Percentiles rank a stretch among this genome's conserved stretches.
Evolutionary conservation across 2,797 vertebrate genomes (phyloP).

Genomic region (Pseudomugil tenellus): DNA sequence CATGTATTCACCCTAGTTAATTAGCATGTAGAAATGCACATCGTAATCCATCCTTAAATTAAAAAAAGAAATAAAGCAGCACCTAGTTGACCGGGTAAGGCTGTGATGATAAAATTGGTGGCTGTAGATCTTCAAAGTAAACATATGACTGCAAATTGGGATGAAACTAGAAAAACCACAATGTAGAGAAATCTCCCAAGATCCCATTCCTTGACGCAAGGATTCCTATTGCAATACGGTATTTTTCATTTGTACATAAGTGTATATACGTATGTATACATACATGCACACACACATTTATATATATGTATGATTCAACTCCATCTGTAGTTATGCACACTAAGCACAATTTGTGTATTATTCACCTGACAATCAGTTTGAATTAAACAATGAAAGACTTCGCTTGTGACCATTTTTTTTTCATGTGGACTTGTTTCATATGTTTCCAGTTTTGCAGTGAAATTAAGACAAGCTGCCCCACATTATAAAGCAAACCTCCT

Average conservation of each 20-base stretch:
- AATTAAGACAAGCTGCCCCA: slow-evolving; percentile 37
- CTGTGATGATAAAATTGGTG: slow-evolving; percentile 23
- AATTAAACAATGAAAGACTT: slow-evolving; percentile 74
- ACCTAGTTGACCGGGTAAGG: slow-evolving; percentile 21
- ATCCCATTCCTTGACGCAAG: slow-evolving; percentile 46
- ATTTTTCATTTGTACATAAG: slow-evolving; percentile 80
- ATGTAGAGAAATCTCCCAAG: slow-evolving; percentile 46
- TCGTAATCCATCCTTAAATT: slow-evolving; percentile 20
- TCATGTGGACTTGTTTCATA: slow-evolving; percentile 15
- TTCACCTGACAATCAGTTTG: slow-evolving; percentile 82
- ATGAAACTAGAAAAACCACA: slow-evolving; percentile 40
- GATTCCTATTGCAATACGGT: slow-evolving; percentile 62
- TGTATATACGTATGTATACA: slow-evolving; percentile 19
- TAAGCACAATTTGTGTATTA: slow-evolving; percentile 64
- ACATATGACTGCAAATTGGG: slow-evolving; percentile 30
- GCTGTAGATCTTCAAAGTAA: slow-evolving; percentile 22
- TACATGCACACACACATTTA: not conserved
- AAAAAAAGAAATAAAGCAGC: slow-evolving; percentile 17
- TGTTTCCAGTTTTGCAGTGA: slow-evolving; percentile 12
- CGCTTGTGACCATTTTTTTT: slow-evolving; percentile 47
- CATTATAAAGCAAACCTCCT: slow-evolving; percentile 42
- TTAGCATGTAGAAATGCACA: slow-evolving; percentile 17
- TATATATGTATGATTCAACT: slow-evolving; percentile 80
- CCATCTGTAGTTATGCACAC: slow-evolving; percentile 79
- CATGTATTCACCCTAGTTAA: slow-evolving; percentile 17